These are phyloP conservation scores for Zaprionus kolodkinae DNA, from an alignment of 1,140 invertebrate genomes.

Conservation along the genomic window DNA sequence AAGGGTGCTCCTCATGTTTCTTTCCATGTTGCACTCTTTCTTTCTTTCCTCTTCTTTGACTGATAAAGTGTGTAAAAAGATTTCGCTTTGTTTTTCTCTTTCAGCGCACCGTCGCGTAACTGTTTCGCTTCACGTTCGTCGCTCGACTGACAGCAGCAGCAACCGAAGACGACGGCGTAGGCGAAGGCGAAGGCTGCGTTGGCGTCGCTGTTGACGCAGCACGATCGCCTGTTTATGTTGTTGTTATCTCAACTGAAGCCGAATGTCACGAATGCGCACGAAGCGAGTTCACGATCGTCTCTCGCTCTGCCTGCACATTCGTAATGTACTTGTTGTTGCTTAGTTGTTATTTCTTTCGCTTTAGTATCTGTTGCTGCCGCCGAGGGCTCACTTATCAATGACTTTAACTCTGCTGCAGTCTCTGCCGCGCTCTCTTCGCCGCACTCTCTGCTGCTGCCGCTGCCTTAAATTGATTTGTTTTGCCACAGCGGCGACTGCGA, in stretches of 20 bases:
- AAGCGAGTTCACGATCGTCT: conserved; percentile 62
- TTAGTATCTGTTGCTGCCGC: conserved; percentile 29
- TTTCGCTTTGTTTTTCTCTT: conserved; percentile 27
- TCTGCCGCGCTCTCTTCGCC: conserved; percentile 19
- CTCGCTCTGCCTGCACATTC: conserved; percentile 18
- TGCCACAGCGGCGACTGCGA: conserved; percentile 35
- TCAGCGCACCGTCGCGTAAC: conserved; percentile 49
- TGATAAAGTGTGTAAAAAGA: conserved; percentile 34
- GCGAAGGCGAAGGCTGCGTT: conserved; percentile 32
- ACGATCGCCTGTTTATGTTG: conserved; percentile 12
- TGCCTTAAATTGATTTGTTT: conserved; percentile 75
- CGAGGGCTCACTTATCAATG: conserved; percentile 65
- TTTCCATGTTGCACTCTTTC: not conserved
- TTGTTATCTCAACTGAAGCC: conserved; percentile 38
- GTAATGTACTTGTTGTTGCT: not conserved
- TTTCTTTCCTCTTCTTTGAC: conserved; percentile 1
- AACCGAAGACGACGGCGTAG: conserved; percentile 7
- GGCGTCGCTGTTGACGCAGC: conserved; percentile 22
- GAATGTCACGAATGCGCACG: conserved; percentile 29
- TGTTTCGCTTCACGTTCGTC: conserved; percentile 58
- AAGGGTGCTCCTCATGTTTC: conserved; percentile 28
- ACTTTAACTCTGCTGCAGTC: conserved; percentile 56
- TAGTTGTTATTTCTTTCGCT: conserved; percentile 25
- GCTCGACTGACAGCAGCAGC: conserved; percentile 49
- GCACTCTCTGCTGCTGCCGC: conserved; percentile 36